Percentiles rank a stretch among this genome's conserved stretches.
These are phyloP conservation scores for Acrobasis suavella DNA, from an alignment of 2,888 invertebrate genomes.

Conservation along the genomic window DNA sequence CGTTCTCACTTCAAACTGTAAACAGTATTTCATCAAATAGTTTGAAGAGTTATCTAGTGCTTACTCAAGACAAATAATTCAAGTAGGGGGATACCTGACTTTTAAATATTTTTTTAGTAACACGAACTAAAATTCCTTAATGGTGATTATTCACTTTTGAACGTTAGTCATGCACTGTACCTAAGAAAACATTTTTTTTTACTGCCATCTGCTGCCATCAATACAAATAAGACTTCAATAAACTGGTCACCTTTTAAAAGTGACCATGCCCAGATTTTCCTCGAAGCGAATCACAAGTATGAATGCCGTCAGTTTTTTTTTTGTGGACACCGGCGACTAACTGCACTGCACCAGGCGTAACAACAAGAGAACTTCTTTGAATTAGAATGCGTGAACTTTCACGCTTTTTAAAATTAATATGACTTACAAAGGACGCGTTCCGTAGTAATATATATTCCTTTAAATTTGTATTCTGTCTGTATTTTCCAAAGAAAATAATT, in stretches of 20 bases:
- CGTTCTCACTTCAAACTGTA: no score
- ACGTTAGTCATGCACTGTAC: neutral
- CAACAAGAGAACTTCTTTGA: constrained; percentile 1
- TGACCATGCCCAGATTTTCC: constrained; percentile 9
- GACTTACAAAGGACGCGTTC: neutral
- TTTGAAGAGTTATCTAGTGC: no score
- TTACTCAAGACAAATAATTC: no score
- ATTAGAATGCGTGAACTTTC: constrained; percentile 12
- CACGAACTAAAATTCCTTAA: no score
- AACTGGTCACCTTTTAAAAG: constrained; percentile 2
- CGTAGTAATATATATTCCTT: no score
- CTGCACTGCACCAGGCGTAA: neutral
- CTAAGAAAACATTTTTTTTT: neutral
- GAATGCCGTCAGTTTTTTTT: constrained; percentile 10
- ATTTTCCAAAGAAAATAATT: neutral
- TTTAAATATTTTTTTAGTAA: no score
- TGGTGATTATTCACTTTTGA: no score
- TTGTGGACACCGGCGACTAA: neutral
- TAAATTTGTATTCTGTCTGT: constrained; percentile 6
- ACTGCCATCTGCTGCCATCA: neutral
- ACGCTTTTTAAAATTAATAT: constrained; percentile 17
- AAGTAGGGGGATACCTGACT: no score
- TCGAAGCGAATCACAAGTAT: constrained; percentile 12
- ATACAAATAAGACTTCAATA: neutral
- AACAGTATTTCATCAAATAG: no score